Evolutionary conservation across 2,113 vertebrate species (phyloP).

Genomic region (Vulpes vulpes): DNA sequence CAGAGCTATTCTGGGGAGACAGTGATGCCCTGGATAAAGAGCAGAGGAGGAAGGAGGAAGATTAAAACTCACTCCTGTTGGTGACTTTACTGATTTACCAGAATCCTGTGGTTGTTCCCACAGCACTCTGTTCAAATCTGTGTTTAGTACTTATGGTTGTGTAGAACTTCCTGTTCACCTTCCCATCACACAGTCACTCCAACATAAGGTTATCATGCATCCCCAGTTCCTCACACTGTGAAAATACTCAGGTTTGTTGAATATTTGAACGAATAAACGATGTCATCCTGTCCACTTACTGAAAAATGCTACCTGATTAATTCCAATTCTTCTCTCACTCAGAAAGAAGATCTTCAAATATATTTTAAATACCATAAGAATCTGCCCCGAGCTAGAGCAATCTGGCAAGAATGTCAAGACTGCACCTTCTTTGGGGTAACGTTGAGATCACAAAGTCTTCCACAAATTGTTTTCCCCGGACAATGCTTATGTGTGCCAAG

Average conservation of each 20-base stretch:
- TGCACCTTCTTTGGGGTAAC: slow-evolving; percentile 94
- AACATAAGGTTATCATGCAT: not conserved
- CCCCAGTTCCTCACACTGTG: not conserved
- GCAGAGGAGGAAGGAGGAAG: not conserved
- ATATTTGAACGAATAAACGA: not conserved
- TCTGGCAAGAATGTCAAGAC: slow-evolving; percentile 97
- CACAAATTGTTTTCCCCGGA: not conserved
- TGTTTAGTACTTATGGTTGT: not conserved
- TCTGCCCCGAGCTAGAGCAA: slow-evolving; percentile 95
- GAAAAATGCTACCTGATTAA: slow-evolving; percentile 33
- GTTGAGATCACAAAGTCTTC: not conserved
- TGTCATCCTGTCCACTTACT: not conserved
- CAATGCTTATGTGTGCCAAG: not conserved
- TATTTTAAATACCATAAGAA: slow-evolving; percentile 98
- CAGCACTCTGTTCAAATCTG: not conserved
- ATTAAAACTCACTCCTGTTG: not conserved
- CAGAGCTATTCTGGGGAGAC: not conserved
- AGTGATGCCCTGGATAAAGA: not conserved
- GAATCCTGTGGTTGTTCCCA: not conserved
- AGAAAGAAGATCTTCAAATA: slow-evolving; percentile 98
- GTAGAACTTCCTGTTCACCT: not conserved
- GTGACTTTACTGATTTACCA: not conserved
- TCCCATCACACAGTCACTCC: not conserved
- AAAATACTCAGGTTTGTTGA: not conserved
- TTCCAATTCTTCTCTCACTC: slow-evolving; percentile 75